Evolutionary conservation across 2,888 invertebrate genomes (phyloP).

Genomic region (Cactoblastis cactorum): DNA sequence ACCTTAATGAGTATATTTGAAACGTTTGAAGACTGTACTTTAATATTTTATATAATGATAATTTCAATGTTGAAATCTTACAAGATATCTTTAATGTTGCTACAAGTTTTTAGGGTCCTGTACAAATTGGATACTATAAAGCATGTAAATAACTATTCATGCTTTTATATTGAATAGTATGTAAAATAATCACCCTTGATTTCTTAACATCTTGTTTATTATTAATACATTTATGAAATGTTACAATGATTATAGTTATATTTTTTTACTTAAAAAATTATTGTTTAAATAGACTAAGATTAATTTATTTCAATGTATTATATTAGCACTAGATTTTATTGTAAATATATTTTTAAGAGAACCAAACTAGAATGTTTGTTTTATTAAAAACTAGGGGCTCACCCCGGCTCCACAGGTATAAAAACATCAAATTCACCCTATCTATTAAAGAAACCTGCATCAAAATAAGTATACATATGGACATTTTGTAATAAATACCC

Average conservation of each 20-base stretch:
- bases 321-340: constrained; percentile 22
- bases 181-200: background rate
- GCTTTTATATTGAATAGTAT: too few relatives aligned
- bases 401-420: too few relatives aligned
- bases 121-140: background rate
- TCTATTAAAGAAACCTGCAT: too few relatives aligned
- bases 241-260: constrained; percentile 10
- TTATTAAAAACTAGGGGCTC: background rate
- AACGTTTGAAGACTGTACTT: constrained; percentile 52
- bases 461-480: too few relatives aligned
- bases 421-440: too few relatives aligned
- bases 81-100: background rate
- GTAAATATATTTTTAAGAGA: constrained; percentile 36
- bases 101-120: background rate
- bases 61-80: background rate
- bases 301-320: constrained; percentile 24
- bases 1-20: constrained; percentile 31
- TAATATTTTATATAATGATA: background rate
- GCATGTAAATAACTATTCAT: too few relatives aligned
- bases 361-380: constrained; percentile 29
- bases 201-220: background rate
- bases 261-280: constrained; percentile 12
- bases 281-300: constrained; percentile 1
- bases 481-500: too few relatives aligned
- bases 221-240: background rate